A percentile compares a stretch with the other conserved stretches of the same genome.
Conservation (phyloP, 1,140 invertebrate genomes). For the Aphaenogaster ashmeadi region DNA sequence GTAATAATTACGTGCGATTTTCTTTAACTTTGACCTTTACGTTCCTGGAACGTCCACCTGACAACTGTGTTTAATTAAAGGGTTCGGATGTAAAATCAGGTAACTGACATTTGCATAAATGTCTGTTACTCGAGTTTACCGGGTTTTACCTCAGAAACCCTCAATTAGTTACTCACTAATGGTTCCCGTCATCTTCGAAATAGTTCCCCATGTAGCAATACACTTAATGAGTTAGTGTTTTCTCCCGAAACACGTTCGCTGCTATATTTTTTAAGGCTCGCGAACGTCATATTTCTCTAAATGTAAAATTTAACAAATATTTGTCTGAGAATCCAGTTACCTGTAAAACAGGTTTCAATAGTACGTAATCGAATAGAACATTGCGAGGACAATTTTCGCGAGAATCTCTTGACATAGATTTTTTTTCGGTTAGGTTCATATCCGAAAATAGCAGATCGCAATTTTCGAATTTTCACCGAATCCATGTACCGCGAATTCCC, state of each 20-base stretch:
- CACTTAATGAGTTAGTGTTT: slow-evolving; percentile 62
- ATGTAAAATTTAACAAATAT: not conserved
- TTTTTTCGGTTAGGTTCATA: not conserved
- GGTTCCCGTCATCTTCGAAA: slow-evolving; percentile 61
- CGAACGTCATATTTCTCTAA: slow-evolving; percentile 22
- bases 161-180: slow-evolving; percentile 65
- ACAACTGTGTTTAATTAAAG: slow-evolving; percentile 64
- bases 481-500: slow-evolving; percentile 34
- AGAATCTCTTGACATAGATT: not conserved
- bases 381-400: not conserved
- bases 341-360: not conserved
- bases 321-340: not conserved
- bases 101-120: slow-evolving; percentile 66
- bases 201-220: slow-evolving; percentile 62
- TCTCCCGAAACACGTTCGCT: slow-evolving; percentile 23
- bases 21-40: slow-evolving; percentile 32
- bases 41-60: slow-evolving; percentile 41
- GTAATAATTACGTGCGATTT: not conserved
- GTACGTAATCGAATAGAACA: not conserved
- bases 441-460: not conserved
- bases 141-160: slow-evolving; percentile 55
- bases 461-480: slow-evolving; percentile 10
- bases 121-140: slow-evolving; percentile 61
- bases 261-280: slow-evolving; percentile 3
- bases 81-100: slow-evolving; percentile 61